Percentiles rank a stretch among this genome's conserved stretches.
phyloP scores from a whole-genome alignment of 2,797 vertebrate genomes.

The Takifugu rubripes region DNA sequence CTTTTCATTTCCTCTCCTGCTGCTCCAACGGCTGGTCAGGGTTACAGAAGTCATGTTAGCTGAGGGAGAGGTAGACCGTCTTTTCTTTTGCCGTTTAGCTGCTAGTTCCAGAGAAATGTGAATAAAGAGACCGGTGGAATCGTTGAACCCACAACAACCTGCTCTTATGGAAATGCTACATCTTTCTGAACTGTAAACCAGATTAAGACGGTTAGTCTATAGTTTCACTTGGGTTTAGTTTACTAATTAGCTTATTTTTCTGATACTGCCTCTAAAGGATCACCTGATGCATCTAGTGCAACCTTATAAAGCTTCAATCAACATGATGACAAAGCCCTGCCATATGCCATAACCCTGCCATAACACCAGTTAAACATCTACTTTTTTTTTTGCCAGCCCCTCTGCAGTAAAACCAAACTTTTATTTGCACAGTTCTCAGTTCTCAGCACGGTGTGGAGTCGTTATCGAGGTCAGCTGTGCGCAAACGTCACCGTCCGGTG shows the following conservation, averaged over 20 bases:
- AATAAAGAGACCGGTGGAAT: slow-evolving; percentile 5
- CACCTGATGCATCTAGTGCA: neutral
- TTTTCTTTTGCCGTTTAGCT: neutral
- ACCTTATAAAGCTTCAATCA: neutral
- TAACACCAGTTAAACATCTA: neutral
- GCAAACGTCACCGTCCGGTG: slow-evolving; percentile 32
- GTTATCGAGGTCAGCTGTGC: slow-evolving; percentile 35
- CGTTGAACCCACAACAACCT: neutral
- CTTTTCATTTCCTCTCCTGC: slow-evolving; percentile 18
- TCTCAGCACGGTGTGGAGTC: slow-evolving; percentile 34
- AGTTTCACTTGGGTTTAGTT: too few relatives aligned
- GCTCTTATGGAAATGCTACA: neutral
- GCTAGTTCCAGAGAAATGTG: slow-evolving; percentile 1
- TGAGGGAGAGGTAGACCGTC: neutral
- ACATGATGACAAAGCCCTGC: neutral
- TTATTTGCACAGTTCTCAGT: slow-evolving; percentile 1
- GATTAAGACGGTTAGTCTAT: too few relatives aligned
- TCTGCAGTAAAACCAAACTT: slow-evolving; percentile 7
- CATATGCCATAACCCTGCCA: too few relatives aligned
- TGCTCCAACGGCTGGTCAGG: neutral
- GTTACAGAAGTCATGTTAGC: neutral
- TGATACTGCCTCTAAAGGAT: neutral
- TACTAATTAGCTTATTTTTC: neutral
- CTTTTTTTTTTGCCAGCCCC: slow-evolving; percentile 24
- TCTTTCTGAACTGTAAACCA: too few relatives aligned